These are phyloP conservation scores for Isichthys henryi DNA, from an alignment of 2,113 vertebrate genomes.

Conservation along the genomic window DNA sequence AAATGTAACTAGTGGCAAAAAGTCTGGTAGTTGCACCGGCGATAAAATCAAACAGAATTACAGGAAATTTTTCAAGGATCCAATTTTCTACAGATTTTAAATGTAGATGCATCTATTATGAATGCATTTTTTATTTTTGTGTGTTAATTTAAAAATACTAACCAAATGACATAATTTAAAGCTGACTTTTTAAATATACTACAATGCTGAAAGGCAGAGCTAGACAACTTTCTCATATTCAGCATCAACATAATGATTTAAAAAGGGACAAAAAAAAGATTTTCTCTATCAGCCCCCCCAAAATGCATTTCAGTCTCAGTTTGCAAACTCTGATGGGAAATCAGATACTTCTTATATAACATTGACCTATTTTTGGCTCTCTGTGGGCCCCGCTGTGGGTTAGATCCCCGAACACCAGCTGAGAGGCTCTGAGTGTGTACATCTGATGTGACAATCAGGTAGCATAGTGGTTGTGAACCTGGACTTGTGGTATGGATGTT, in stretches of 20 bases:
- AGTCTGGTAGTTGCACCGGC: not conserved
- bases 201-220: not conserved
- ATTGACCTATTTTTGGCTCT: not conserved
- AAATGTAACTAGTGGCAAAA: not conserved
- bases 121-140: not conserved
- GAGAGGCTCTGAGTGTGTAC: not conserved
- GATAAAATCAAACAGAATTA: not conserved
- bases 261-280: not conserved
- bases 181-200: not conserved
- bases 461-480: not conserved
- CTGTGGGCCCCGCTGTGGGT: not conserved
- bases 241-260: not conserved
- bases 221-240: not conserved
- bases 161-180: not conserved
- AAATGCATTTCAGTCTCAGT: not conserved
- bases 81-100: not conserved
- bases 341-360: constrained; percentile 2
- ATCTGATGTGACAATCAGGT: not conserved
- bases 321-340: not conserved
- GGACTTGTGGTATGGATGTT: not conserved
- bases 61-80: not conserved
- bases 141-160: not conserved
- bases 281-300: not conserved
- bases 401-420: not conserved
- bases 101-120: not conserved